Conservation (phyloP, 2,888 invertebrate species). For the Stictocephala bisonia region DNA sequence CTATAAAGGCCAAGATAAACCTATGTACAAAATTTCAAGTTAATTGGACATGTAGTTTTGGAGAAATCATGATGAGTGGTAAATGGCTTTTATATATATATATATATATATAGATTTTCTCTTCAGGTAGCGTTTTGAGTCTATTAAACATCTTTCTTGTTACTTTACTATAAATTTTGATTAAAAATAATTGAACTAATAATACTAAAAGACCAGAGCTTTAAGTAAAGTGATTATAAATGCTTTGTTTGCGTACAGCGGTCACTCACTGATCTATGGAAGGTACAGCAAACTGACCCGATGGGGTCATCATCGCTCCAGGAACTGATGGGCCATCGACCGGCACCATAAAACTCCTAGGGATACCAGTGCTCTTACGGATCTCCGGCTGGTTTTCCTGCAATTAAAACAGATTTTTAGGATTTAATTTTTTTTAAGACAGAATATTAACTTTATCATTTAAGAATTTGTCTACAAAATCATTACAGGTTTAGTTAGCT, state of each 20-base stretch:
- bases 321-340: constrained; percentile 90
- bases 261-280: constrained; percentile 84
- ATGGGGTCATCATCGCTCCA: constrained; percentile 91
- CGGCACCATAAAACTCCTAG: constrained; percentile 93
- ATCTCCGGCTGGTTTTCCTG: constrained; percentile 64
- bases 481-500: too few species aligned
- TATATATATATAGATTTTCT: too few species aligned
- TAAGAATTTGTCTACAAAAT: too few species aligned
- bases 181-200: constrained; percentile 22
- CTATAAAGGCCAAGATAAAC: too few species aligned
- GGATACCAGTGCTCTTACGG: constrained; percentile 97
- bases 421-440: too few species aligned
- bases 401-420: constrained; percentile 29
- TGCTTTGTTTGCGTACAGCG: too few species aligned
- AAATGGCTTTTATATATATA: too few species aligned
- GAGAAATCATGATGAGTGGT: too few species aligned
- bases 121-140: too few species aligned
- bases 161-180: background rate
- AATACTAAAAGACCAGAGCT: constrained; percentile 1
- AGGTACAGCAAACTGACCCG: constrained; percentile 89
- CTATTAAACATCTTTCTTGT: too few species aligned
- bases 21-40: too few species aligned
- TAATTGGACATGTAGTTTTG: too few species aligned
- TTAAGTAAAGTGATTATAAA: background rate
- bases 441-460: constrained; percentile 56